These are phyloP conservation scores for Lasiommata megera DNA, from an alignment of 2,888 invertebrate species.

Conservation along the genomic window DNA sequence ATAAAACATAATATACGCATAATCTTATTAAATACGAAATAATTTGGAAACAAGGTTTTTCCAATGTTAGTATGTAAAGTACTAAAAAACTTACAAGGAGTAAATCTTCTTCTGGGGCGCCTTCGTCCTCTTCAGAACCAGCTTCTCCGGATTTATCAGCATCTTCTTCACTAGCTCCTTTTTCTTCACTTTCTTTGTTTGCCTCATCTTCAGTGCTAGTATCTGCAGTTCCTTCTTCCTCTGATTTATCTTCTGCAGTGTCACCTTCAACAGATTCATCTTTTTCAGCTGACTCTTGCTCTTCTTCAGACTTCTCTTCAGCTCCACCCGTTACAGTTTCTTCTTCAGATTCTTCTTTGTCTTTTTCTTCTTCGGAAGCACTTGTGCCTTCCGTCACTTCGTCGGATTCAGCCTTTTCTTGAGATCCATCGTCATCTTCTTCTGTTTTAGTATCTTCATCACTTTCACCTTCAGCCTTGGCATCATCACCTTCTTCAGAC, in stretches of 20 bases:
- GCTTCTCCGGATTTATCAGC: constrained; percentile 46
- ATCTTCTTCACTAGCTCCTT: constrained; percentile 34
- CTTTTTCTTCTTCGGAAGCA: constrained; percentile 44
- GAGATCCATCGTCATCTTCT: constrained; percentile 68
- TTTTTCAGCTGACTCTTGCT: constrained; percentile 53
- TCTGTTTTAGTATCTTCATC: constrained; percentile 44
- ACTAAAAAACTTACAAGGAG: constrained; percentile 82
- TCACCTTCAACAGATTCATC: constrained; percentile 41
- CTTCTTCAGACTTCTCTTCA: constrained; percentile 50
- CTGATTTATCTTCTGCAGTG: constrained; percentile 46
- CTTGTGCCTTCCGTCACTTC: constrained; percentile 45
- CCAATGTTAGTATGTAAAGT: too few species aligned
- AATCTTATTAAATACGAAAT: too few species aligned
- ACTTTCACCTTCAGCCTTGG: constrained; percentile 36
- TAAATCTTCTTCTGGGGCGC: constrained; percentile 84
- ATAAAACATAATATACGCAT: too few species aligned
- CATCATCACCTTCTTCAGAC: constrained; percentile 39
- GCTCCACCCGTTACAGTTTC: constrained; percentile 43
- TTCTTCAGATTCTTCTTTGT: constrained; percentile 46
- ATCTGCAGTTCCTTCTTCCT: constrained; percentile 40
- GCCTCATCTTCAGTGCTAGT: constrained; percentile 32
- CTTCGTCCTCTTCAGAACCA: constrained; percentile 51
- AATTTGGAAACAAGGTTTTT: too few species aligned
- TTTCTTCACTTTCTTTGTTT: constrained; percentile 33
- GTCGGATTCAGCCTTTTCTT: constrained; percentile 66